Base-by-base conservation (phyloP, 2,113 vertebrate species). In the Murina feae region DNA sequence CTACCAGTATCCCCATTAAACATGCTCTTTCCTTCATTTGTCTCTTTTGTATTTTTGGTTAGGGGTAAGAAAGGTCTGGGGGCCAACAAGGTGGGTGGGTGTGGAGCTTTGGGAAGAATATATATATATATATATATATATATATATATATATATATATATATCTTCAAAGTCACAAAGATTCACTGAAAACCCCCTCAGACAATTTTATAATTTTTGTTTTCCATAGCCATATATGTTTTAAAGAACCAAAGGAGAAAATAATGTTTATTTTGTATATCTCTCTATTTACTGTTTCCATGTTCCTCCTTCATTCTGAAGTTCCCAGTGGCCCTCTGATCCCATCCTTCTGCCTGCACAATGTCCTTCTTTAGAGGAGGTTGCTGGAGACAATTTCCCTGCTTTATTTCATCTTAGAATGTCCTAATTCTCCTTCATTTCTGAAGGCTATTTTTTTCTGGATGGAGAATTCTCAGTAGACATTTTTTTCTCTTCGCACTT, bases 1-100 rank as follows among this genome's bases (percentile, higher is more conserved):
- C 47, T 96, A 97, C 96, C 86, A 88, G 13, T 94, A 97, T 72
- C 86, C n/a, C 82, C 86, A 91, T 21, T 96, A 96, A 96, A 97
- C 23, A 91, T 96, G 90, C 74, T 96, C 97, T 75, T 95, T 80
- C 74, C 25, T 93, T 93, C 35, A 17, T 63, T 28, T 53, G 63
- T 37, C 30, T 44, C 32, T 78, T 76, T 66, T 37, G 13, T 55
- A 44, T 78, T 89, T 89, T 53, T 53, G 37, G 55, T 30, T 37
- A 4, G 17, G 23, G 37, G 35, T 51, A 60, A 74, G 76, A 81
- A 75, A 76, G 49, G 8, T 14, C 74, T 88, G 4, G 17, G 17
- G n/a, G n/a, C 37, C 82, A 53, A 53, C 68, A 28, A 28, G 23
- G 23, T 60, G 25, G 58, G 10, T 25, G 58, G 10, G 58, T 60